These are phyloP conservation scores for Hydractinia echinata DNA, from an alignment of 30 jellyfish, hydroid and myxozoan genomes.

Conservation along the genomic window DNA sequence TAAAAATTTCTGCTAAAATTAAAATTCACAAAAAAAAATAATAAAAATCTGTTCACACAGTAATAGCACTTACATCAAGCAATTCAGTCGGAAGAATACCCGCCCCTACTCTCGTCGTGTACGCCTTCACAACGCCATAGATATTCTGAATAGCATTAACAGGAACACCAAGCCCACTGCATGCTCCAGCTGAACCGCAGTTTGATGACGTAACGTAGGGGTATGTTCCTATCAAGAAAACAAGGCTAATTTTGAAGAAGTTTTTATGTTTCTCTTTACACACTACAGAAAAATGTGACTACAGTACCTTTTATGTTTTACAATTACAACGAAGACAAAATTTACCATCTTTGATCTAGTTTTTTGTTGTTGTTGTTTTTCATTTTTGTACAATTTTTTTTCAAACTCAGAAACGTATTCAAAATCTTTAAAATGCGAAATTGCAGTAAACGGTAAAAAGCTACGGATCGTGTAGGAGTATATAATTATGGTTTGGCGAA, in stretches of 20 bases:
- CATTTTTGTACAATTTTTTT: too few relatives aligned
- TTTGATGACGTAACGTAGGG: slow-evolving; percentile 99
- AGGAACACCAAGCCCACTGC: slow-evolving; percentile 99
- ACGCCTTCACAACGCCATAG: slow-evolving; percentile 93
- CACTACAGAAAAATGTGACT: too few relatives aligned
- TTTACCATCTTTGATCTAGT: not conserved
- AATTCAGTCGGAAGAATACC: slow-evolving; percentile 98
- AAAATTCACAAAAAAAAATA: not conserved
- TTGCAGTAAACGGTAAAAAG: too few relatives aligned
- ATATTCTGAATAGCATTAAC: slow-evolving; percentile 59
- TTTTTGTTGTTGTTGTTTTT: too few relatives aligned
- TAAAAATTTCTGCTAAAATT: not conserved
- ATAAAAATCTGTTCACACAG: not conserved
- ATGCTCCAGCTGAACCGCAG: slow-evolving; percentile 90
- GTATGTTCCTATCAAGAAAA: slow-evolving; percentile 69
- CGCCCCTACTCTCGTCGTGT: slow-evolving; percentile 96
- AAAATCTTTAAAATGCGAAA: too few relatives aligned
- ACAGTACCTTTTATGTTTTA: too few relatives aligned
- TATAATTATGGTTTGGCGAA: too few relatives aligned
- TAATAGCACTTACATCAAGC: slow-evolving; percentile 65
- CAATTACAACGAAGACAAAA: not conserved
- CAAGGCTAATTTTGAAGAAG: not conserved
- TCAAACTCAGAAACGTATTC: too few relatives aligned
- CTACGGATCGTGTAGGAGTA: too few relatives aligned
- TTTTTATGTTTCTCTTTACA: too few relatives aligned